Evolutionary conservation across 2,888 invertebrate genomes (phyloP).

Genomic region (Muscina levida): DNA sequence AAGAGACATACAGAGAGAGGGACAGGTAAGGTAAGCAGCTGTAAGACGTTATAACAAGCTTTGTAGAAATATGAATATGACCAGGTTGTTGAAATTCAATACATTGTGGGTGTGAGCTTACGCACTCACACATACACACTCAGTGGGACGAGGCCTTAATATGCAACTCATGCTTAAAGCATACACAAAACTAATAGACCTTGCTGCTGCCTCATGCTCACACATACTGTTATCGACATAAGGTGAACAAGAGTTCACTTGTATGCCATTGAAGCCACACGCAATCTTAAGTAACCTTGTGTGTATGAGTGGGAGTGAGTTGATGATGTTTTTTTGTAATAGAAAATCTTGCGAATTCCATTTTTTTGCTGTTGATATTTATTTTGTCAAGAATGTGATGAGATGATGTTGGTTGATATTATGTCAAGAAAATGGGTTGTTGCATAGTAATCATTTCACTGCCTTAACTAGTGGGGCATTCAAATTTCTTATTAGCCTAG

Average conservation of each 20-base stretch:
- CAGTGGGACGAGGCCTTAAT: too few species aligned
- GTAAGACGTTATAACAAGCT: not conserved
- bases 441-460: not conserved
- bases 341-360: too few species aligned
- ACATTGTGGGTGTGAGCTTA: constrained; percentile 48
- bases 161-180: not conserved
- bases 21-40: too few species aligned
- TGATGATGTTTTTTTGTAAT: too few species aligned
- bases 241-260: not conserved
- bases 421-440: not conserved
- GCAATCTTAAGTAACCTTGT: not conserved
- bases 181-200: too few species aligned
- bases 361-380: too few species aligned
- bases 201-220: too few species aligned
- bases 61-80: constrained; percentile 41
- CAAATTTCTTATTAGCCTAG: not conserved
- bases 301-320: not conserved
- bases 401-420: too few species aligned
- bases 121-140: not conserved
- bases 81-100: constrained; percentile 64
- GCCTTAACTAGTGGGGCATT: too few species aligned
- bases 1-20: too few species aligned
- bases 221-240: not conserved
- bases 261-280: not conserved
- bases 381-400: too few species aligned